These are phyloP conservation scores for Archegozetes longisetosus DNA, from an alignment of 1,140 invertebrate genomes.

Conservation along the genomic window DNA sequence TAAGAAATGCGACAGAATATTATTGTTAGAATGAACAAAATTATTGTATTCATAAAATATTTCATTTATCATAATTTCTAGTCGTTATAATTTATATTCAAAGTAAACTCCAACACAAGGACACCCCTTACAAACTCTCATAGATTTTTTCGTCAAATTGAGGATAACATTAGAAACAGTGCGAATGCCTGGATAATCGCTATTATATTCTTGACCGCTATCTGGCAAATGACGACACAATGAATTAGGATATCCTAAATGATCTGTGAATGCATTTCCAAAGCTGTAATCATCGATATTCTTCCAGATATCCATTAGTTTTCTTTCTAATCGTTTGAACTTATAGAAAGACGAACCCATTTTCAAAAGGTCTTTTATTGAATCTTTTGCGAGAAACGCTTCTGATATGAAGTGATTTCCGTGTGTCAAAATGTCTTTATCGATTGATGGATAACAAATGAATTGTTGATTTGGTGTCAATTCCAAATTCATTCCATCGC, in stretches of 20 bases:
- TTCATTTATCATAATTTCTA: too few relatives aligned
- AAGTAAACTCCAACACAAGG: not conserved
- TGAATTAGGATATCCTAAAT: not conserved
- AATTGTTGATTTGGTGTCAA: not conserved
- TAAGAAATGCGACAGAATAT: too few relatives aligned
- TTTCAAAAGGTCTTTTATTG: not conserved
- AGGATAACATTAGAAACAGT: not conserved
- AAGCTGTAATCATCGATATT: not conserved
- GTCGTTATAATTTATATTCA: too few relatives aligned
- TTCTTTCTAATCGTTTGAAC: not conserved
- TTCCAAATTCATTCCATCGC: not conserved
- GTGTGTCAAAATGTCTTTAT: not conserved
- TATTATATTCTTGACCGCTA: not conserved
- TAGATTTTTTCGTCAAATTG: not conserved
- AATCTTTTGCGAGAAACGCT: not conserved
- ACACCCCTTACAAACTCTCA: not conserved
- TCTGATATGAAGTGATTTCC: not conserved
- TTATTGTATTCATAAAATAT: too few relatives aligned
- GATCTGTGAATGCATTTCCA: not conserved
- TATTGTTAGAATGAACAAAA: too few relatives aligned
- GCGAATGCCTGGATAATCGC: not conserved
- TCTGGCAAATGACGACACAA: not conserved
- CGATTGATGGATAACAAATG: not conserved
- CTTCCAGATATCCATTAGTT: not conserved
- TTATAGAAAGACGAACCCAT: not conserved